A percentile compares a stretch with the other conserved stretches of the same genome.
Evolutionary conservation across 37 sponge, comb jelly and placozoan species (phyloP).

Genomic region (Agelas oroides): DNA sequence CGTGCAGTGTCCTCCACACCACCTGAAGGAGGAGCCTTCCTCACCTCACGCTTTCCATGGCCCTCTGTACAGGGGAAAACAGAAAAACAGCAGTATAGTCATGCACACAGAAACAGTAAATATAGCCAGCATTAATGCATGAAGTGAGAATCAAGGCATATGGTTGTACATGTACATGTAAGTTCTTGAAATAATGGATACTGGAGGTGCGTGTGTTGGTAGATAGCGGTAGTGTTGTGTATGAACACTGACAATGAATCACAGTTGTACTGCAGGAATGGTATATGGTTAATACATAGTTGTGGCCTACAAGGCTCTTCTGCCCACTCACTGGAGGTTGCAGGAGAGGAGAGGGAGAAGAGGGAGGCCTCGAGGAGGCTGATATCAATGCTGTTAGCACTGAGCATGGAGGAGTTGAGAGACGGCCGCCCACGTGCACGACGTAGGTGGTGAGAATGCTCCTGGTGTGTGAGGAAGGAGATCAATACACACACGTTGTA

Average conservation of each 20-base stretch:
- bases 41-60: slow-evolving; percentile 5
- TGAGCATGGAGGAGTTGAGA: slow-evolving; percentile 18
- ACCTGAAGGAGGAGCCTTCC: neutral
- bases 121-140: no score
- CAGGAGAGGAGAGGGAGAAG: slow-evolving; percentile 69
- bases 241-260: no score
- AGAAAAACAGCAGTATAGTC: neutral
- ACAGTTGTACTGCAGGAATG: no score
- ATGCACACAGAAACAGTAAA: no score
- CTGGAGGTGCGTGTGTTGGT: no score
- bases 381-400: slow-evolving; percentile 50
- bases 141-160: no score
- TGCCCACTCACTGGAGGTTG: slow-evolving; percentile 15
- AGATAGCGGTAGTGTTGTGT: no score
- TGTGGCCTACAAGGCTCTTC: no score
- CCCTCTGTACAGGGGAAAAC: neutral
- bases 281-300: no score
- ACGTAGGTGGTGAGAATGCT: neutral
- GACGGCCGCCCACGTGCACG: neutral
- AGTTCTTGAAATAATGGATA: no score
- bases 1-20: slow-evolving; percentile 67
- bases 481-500: no score
- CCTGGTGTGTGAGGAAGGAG: neutral
- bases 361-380: slow-evolving; percentile 77
- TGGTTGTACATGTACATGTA: no score